Evolutionary conservation across 2,113 vertebrate species (phyloP).

Genomic region (Puffinus mauretanicus): DNA sequence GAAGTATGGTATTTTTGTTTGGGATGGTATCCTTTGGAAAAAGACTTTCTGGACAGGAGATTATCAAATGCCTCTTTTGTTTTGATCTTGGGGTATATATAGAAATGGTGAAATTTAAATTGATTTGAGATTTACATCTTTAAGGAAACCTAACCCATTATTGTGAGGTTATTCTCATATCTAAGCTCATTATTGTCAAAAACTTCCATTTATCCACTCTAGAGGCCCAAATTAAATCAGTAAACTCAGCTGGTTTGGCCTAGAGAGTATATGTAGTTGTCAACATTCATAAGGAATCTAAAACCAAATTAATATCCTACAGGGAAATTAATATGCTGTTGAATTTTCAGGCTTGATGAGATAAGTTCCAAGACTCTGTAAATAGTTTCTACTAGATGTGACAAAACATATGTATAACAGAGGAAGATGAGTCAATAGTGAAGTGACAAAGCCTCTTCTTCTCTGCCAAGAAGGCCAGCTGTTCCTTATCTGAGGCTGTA

Average conservation of each 20-base stretch:
- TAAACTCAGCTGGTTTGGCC: conserved; percentile 17
- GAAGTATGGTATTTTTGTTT: not conserved
- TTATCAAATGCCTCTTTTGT: not conserved
- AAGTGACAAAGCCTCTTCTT: not conserved
- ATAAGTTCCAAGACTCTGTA: not conserved
- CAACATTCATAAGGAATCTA: conserved; percentile 21
- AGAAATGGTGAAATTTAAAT: not conserved
- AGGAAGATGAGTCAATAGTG: not conserved
- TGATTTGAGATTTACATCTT: not conserved
- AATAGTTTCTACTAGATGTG: not conserved
- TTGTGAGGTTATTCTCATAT: not conserved
- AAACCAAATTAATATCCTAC: conserved; percentile 16
- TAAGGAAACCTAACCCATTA: not conserved
- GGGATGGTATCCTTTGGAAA: not conserved
- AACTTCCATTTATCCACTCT: not conserved
- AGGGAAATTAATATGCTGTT: conserved; percentile 17
- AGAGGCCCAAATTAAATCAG: conserved; percentile 56
- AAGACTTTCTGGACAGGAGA: not conserved
- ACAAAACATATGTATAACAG: not conserved
- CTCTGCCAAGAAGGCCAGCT: not conserved
- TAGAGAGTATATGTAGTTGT: conserved; percentile 20
- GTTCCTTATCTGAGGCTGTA: not conserved
- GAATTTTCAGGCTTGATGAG: conserved; percentile 15
- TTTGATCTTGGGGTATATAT: not conserved
- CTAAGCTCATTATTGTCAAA: not conserved